Evolutionary conservation across 1,140 invertebrate genomes (phyloP), one percentile per base, ranked within the genome.

Genomic region (Drosophila mauritiana): DNA sequence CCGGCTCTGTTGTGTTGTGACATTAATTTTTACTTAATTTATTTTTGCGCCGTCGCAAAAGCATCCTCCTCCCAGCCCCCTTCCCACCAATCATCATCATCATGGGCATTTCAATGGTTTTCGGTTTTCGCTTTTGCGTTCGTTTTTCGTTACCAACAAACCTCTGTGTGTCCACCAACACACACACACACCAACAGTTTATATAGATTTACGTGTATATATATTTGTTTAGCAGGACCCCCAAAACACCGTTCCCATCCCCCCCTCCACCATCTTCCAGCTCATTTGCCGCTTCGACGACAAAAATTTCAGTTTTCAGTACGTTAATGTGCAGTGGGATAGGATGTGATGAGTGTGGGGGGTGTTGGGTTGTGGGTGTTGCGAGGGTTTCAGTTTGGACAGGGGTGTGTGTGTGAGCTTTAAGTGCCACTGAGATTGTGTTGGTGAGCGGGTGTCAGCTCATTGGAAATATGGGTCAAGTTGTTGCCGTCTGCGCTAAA

Each of bases 1-100:
- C 42, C 51, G 61, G 49, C 34, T 46, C 49, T 70, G 37, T 52
- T 68, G 63, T 78, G 70, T 68, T 61, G 78, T 76, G 85, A 78
- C 85, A 89, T 89, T 89, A 90, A 89, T 89, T 90, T 89, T 80
- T 89, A 89, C 77, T 90, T 89, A 89, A 90, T 89, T 89, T 90
- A 90, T 90, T 89, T 89, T 90, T 90, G 83, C 83, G 84, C 83
- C 82, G 83, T 78, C 84, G 83, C 82, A 75, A 57, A 69, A 63
- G 59, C 72, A 75, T 80, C 64, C 39, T 73, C 84, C 82, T 86
- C 48, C 15, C 31, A 56, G 39, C 62, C 63, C 59, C 58, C 45
- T 10, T 31, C 51, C 13, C 34, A 17, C 17, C 58, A 8, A 31
- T 34, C 39, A 22, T 39, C 48, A 62, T 57, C 46, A 27, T 36